Percentiles rank a stretch among this genome's conserved stretches.
phyloP scores from a whole-genome alignment of 1,140 invertebrate genomes.

The Propsilocerus akamusi region DNA sequence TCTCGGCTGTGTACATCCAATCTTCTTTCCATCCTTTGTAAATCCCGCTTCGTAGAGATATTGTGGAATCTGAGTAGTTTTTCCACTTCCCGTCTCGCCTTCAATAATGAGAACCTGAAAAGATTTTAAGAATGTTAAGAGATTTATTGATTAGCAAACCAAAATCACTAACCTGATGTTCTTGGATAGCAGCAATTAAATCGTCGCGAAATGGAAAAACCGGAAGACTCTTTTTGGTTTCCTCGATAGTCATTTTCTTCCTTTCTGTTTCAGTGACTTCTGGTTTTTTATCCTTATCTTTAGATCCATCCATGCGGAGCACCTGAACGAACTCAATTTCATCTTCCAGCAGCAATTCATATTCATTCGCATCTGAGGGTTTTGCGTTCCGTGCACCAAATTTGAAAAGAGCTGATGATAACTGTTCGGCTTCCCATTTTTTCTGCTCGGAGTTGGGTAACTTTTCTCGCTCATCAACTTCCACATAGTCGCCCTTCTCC shows the following conservation, averaged over 20 bases:
- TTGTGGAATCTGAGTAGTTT: slow-evolving; percentile 98
- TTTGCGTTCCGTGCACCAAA: slow-evolving; percentile 72
- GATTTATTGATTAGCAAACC: neutral
- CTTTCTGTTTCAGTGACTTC: slow-evolving; percentile 47
- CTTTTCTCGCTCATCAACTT: slow-evolving; percentile 74
- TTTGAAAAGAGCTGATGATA: slow-evolving; percentile 76
- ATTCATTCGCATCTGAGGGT: slow-evolving; percentile 63
- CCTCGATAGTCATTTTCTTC: slow-evolving; percentile 70
- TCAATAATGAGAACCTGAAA: slow-evolving; percentile 75
- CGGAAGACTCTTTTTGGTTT: slow-evolving; percentile 84
- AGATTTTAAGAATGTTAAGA: neutral
- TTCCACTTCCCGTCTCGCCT: slow-evolving; percentile 95
- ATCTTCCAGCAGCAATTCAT: slow-evolving; percentile 87
- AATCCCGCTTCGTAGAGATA: slow-evolving; percentile 88
- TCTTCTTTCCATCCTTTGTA: slow-evolving; percentile 62
- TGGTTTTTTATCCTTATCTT: slow-evolving; percentile 34
- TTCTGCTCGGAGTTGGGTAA: slow-evolving; percentile 83
- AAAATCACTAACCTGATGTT: slow-evolving; percentile 52
- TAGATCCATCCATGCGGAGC: slow-evolving; percentile 69
- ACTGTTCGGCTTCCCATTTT: slow-evolving; percentile 97
- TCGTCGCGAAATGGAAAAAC: slow-evolving; percentile 86
- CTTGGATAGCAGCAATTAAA: slow-evolving; percentile 67
- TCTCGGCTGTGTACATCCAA: slow-evolving; percentile 90
- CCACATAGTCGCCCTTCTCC: slow-evolving; percentile 58
- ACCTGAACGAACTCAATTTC: slow-evolving; percentile 97